phyloP scores from a whole-genome alignment of 2,113 vertebrate genomes.

The cattle (Bos taurus) region ARS-UCD2.0 NC_037333.1:45140001-45140500 shows the following conservation, averaged over 20 bases:
- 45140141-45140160: not conserved
- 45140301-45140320: not conserved
- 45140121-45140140: not conserved
- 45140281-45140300: not conserved
- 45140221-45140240: not conserved
- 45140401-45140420: not conserved
- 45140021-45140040: not conserved
- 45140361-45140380: not conserved
- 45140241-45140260: not conserved
- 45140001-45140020: not conserved
- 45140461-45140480: not conserved
- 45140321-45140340: not conserved
- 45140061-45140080: not conserved
- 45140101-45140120: not conserved
- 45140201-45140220: not conserved
- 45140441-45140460: not conserved
- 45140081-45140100: not conserved
- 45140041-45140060: not conserved
- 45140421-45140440: not conserved
- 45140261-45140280: not conserved
- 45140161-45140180: not conserved
- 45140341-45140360: not conserved
- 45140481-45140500: not conserved
- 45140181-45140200: not conserved
- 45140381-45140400: not conserved